Evolutionary conservation across 2,888 invertebrate species (phyloP), one percentile per base, ranked within the genome.

Genomic region (Camponotus fellah): DNA sequence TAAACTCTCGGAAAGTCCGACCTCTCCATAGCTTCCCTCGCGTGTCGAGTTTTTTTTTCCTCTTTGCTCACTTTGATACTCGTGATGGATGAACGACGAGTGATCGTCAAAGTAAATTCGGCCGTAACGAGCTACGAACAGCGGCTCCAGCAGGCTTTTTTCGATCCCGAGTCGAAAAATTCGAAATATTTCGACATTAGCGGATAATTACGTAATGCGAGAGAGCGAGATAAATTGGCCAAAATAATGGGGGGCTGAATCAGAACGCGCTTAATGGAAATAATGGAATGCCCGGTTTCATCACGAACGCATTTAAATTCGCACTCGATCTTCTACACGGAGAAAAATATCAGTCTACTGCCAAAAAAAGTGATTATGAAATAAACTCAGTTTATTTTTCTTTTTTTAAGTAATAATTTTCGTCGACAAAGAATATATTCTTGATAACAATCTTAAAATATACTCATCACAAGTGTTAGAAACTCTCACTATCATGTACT

Each of bases 51-150:
- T 17, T 17, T 5, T 12, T 43, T 10, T 43, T n/a, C n/a, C 0
- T 43, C 12, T 46, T 32, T 17, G 14, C 21, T 68, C 68, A 43
- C 32, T 40, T 77, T 68, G 43, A 77, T 77, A 58, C n/a, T 10
- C 32, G 34, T 12, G 68, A 37, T 17, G 46, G 37, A 8, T 49
- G n/a, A 77, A 56, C 53, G 43, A 65, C 65, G 68, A 58, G 60
- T 37, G 37, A 71, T 71, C 58, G 60, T 37, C 26, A 79, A 49
- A 71, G 71, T 26, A 79, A 71, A 79, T 79, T 79, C 79, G 21
- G 32, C 12, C 17, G 46, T 79, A 71, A 79, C 69, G 68, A 77
- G 56, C 68, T 40, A 2, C 77, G 43, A 60, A n/a, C n/a, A n/a
- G 17, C 34, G 32, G 17, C 9, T 5, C 37, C 60, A 46, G 6